These are phyloP conservation scores for Hippocampus kuda DNA, from an alignment of 2,797 vertebrate species.

Conservation along the genomic window DNA sequence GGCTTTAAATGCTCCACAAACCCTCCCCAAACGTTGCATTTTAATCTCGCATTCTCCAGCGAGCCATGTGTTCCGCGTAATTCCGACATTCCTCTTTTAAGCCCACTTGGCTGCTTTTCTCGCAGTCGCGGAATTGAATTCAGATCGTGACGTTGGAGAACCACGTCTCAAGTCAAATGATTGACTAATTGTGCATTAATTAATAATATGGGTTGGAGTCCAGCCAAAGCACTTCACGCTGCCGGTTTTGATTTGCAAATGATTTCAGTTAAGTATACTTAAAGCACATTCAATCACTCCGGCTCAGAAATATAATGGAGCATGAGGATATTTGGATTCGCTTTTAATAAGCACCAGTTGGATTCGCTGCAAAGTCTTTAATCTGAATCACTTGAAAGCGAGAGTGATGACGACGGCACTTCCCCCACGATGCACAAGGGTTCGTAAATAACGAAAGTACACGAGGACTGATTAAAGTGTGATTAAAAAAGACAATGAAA, in stretches of 20 bases:
- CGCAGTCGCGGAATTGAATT: not conserved
- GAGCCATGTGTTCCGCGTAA: not conserved
- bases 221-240: not conserved
- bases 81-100: not conserved
- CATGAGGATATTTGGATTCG: not conserved
- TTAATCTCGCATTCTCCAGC: not conserved
- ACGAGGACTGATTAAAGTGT: not conserved
- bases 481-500: not conserved
- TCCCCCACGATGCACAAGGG: not conserved
- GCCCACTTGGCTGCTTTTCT: not conserved
- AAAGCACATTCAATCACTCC: not conserved
- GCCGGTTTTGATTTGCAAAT: not conserved
- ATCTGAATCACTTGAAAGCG: not conserved
- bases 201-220: slow-evolving; percentile 6
- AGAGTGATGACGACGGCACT: not conserved
- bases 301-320: not conserved
- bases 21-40: not conserved
- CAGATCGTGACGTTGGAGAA: not conserved
- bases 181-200: slow-evolving; percentile 13
- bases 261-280: slow-evolving; percentile 2
- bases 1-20: not conserved
- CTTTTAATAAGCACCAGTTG: not conserved
- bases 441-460: not conserved
- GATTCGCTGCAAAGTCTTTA: not conserved
- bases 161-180: not conserved